A percentile compares a stretch with the other conserved stretches of the same genome.
Conservation (phyloP, 2,888 invertebrate species). For the Melinopterus prodromus region DNA sequence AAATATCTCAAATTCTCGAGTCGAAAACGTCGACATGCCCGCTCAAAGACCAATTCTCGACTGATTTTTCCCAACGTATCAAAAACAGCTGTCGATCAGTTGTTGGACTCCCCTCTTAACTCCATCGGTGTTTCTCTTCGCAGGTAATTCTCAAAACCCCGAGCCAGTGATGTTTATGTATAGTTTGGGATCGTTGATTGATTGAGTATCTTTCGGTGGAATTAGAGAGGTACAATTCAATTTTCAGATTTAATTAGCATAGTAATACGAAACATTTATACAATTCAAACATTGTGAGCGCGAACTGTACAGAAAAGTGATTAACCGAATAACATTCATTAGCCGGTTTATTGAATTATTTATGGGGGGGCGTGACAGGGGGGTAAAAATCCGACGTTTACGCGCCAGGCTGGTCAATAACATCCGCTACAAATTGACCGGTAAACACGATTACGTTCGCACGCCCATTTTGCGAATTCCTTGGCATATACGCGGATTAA, state of each 20-base stretch:
- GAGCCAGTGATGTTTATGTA: background rate
- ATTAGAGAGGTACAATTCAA: background rate
- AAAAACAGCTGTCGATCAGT: too few species aligned
- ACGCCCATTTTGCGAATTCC: constrained; percentile 15
- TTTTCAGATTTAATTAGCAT: constrained; percentile 20
- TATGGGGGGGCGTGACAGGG: constrained; percentile 7
- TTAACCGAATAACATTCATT: constrained; percentile 21
- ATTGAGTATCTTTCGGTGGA: background rate
- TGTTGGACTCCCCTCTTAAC: too few species aligned
- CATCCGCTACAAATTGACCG: constrained; percentile 16
- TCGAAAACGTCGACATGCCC: too few species aligned
- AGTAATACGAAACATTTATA: constrained; percentile 20
- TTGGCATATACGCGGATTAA: background rate
- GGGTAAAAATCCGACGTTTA: background rate
- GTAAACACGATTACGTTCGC: constrained; percentile 14
- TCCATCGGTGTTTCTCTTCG: too few species aligned
- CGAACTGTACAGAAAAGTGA: background rate
- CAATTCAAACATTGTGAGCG: constrained; percentile 5
- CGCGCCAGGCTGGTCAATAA: constrained; percentile 12
- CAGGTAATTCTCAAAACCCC: background rate
- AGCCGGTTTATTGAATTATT: constrained; percentile 22
- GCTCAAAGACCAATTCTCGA: too few species aligned
- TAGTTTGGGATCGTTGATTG: background rate
- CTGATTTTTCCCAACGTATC: too few species aligned
- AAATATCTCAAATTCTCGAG: too few species aligned